A percentile compares a stretch with the other conserved stretches of the same genome.
Evolutionary conservation across 2,113 vertebrate species (phyloP).

Genomic region (Austrofundulus limnaeus): DNA sequence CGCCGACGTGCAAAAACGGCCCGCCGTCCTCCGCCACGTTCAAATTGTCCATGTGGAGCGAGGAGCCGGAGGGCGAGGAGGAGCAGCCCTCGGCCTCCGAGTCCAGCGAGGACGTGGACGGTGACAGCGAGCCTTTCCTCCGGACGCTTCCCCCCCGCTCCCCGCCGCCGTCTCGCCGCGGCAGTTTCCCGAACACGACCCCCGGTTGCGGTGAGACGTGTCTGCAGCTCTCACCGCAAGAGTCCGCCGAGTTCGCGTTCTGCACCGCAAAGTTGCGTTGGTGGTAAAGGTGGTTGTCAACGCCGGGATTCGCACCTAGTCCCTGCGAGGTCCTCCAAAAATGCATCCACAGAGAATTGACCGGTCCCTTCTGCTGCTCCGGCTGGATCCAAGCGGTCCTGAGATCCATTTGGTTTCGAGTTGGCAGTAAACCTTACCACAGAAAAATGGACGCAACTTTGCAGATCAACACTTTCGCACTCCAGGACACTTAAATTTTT

Average conservation of each 20-base stretch:
- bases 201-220: constrained; percentile 43
- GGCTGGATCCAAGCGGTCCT: constrained; percentile 95
- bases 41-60: constrained; percentile 66
- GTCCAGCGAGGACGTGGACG: constrained; percentile 73
- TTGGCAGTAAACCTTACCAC: constrained; percentile 33
- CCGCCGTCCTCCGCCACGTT: constrained; percentile 62
- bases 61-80: constrained; percentile 65
- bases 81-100: constrained; percentile 76
- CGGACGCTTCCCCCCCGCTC: constrained; percentile 59
- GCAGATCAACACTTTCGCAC: constrained; percentile 18
- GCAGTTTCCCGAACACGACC: constrained; percentile 59
- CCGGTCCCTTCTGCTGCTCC: constrained; percentile 94
- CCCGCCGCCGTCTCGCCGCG: constrained; percentile 53
- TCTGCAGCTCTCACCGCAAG: constrained; percentile 77
- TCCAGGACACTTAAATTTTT: constrained; percentile 11
- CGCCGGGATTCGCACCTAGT: constrained; percentile 70
- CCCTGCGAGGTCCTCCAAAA: constrained; percentile 94
- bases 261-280: constrained; percentile 75
- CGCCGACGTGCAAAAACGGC: constrained; percentile 60
- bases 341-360: constrained; percentile 94
- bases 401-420: constrained; percentile 88
- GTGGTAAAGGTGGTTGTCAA: constrained; percentile 73
- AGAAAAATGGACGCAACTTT: constrained; percentile 11
- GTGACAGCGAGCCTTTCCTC: constrained; percentile 73
- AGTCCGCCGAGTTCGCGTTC: constrained; percentile 72